Evolutionary conservation across 2,888 invertebrate species (phyloP), one percentile per base, ranked within the genome.

Genomic region (Drosophila borealis): DNA sequence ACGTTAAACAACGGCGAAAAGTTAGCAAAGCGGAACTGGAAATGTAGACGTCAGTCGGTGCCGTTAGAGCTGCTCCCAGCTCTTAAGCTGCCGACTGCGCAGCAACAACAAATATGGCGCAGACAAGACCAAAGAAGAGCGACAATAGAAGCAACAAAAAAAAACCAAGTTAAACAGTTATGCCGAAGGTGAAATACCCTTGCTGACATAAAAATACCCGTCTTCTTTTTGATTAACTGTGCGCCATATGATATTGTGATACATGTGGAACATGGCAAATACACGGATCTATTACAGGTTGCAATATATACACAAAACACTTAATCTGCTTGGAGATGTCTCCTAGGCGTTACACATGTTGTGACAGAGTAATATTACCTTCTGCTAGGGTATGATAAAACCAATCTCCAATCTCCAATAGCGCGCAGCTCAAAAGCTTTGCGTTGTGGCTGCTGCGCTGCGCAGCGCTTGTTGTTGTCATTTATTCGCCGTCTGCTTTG

Each of bases 1-100:
- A 61, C 61, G 70, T 57, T 74, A 61, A 78, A 54, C 73, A 88
- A 89, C 87, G 90, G 82, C 77, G 69, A 88, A 78, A 78, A 81
- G 72, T 74, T 78, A 84, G 63, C 80, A 87, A 89, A 90, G 90
- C 90, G 90, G 89, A 87, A 87, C 89, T 87, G 70, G 74, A 77
- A 85, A 88, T 61, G 59, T 78, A 55, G 72, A 80, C 73, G 72
- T 65, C 74, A 65, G 70, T 63, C 67, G 65, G 70, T 79, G 75
- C 83, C 89, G 89, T 89, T 85, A 85, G 72, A 75, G 78, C 64
- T 76, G 88, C 76, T 80, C 74, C 71, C 71, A 82, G 80, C 71
- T 86, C 60, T 57, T 61, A 69, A 88, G 69, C 74, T 80, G 66
- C 80, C 72, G 67, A 59, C 79, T 73, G 45, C 63, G 45, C 62